These are phyloP conservation scores for Sminthurides bifidus DNA, from an alignment of 1,140 invertebrate genomes.

Conservation along the genomic window DNA sequence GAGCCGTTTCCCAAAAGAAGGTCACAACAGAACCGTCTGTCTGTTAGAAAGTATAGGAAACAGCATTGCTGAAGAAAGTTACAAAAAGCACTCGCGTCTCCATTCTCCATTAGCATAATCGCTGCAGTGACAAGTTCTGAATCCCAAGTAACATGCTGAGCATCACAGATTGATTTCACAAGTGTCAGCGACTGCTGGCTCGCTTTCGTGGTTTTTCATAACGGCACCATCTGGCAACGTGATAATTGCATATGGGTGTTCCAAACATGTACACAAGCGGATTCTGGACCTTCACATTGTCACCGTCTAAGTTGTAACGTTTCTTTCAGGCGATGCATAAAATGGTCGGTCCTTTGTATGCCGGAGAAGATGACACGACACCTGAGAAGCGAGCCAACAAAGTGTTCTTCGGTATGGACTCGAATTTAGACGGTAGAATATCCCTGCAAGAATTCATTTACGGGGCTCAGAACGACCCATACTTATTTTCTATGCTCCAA, in stretches of 20 bases:
- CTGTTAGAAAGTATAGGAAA: too few species aligned
- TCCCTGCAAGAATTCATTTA: constrained; percentile 4
- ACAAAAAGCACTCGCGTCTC: too few species aligned
- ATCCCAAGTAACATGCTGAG: too few species aligned
- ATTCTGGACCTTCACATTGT: not conserved
- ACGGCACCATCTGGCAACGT: too few species aligned
- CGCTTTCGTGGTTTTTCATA: too few species aligned
- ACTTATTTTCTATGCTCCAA: not conserved
- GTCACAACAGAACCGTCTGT: too few species aligned
- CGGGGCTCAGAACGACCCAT: constrained; percentile 7
- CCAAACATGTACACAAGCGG: not conserved
- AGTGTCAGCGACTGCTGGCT: too few species aligned
- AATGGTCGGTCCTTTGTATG: not conserved
- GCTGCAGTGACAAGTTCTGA: too few species aligned
- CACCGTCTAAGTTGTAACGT: not conserved
- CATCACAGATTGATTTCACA: not conserved
- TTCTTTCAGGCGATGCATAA: constrained; percentile 5
- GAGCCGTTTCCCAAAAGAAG: too few species aligned
- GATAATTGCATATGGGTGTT: not conserved
- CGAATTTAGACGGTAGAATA: constrained; percentile 2
- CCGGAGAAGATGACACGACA: not conserved
- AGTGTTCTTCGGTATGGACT: constrained; percentile 9
- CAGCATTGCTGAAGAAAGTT: too few species aligned
- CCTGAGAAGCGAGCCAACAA: constrained; percentile 5
- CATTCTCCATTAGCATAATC: too few species aligned